Percentiles rank a stretch among this genome's conserved stretches.
Conservation (phyloP, 2,113 vertebrate genomes). For the Cairina moschata region DNA sequence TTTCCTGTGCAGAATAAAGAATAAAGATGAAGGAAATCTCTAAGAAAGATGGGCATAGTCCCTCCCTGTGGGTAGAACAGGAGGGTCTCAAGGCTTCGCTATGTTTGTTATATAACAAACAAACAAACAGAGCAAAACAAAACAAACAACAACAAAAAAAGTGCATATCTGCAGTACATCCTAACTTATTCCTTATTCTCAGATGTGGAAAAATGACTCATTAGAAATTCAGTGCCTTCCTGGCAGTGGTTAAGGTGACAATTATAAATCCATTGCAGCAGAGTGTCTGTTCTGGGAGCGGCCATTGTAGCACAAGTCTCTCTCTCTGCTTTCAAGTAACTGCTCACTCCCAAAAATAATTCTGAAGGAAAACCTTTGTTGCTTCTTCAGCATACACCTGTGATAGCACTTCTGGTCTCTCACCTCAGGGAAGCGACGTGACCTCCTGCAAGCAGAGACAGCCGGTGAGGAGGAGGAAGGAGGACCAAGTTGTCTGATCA, state of each 20-base stretch:
- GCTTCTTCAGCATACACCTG: neutral
- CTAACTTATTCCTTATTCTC: neutral
- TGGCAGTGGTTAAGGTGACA: neutral
- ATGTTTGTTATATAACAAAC: neutral
- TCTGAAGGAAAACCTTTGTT: neutral
- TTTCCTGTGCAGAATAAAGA: neutral
- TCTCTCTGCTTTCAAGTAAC: neutral
- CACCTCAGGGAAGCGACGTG: neutral
- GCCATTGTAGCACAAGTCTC: neutral
- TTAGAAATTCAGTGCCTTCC: neutral
- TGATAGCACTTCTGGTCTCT: neutral
- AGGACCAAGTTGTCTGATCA: neutral
- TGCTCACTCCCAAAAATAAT: neutral
- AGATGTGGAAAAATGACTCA: conserved; percentile 31
- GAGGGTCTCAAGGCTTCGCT: neutral
- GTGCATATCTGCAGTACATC: neutral
- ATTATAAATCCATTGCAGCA: neutral
- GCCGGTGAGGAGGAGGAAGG: neutral
- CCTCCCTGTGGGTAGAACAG: neutral
- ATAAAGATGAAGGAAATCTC: neutral
- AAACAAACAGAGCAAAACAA: neutral
- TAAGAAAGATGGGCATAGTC: neutral
- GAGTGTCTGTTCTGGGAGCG: neutral
- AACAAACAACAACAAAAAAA: too few species aligned
- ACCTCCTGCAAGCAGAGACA: neutral